Conservation (phyloP, 2,797 vertebrate genomes). For the Helarctos malayanus region DNA sequence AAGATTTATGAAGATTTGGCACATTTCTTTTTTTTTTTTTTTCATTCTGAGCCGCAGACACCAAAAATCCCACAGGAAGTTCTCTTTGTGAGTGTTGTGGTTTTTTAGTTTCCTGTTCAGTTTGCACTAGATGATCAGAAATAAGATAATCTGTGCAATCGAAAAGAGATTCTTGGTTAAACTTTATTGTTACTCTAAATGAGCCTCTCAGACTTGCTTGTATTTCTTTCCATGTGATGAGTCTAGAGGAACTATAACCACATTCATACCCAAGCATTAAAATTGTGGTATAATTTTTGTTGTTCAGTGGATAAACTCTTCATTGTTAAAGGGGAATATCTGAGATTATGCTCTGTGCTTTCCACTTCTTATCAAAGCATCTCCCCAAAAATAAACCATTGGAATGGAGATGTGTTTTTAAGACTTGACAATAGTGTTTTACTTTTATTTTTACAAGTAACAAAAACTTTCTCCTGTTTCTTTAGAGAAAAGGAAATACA, state of each 20-base stretch:
- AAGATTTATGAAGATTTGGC: conserved; percentile 38
- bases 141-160: conserved; percentile 78
- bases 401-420: conserved; percentile 10
- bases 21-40: neutral
- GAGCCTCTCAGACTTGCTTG: conserved; percentile 23
- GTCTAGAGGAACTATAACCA: neutral
- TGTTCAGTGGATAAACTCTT: conserved; percentile 34
- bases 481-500: conserved; percentile 2
- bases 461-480: conserved; percentile 9
- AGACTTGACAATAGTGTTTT: conserved; percentile 37
- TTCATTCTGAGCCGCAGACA: conserved; percentile 80
- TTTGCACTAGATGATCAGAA: conserved; percentile 78
- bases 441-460: conserved; percentile 57
- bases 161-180: conserved; percentile 80
- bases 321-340: neutral
- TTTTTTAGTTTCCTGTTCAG: conserved; percentile 87
- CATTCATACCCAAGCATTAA: neutral
- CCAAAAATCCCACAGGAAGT: conserved; percentile 90
- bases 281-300: neutral
- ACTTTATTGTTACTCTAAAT: conserved; percentile 22
- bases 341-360: neutral
- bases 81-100: conserved; percentile 86
- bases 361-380: neutral
- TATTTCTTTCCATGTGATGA: neutral
- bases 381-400: neutral